Base-by-base conservation (phyloP, 1,140 invertebrate genomes). In the Apis cerana region DNA sequence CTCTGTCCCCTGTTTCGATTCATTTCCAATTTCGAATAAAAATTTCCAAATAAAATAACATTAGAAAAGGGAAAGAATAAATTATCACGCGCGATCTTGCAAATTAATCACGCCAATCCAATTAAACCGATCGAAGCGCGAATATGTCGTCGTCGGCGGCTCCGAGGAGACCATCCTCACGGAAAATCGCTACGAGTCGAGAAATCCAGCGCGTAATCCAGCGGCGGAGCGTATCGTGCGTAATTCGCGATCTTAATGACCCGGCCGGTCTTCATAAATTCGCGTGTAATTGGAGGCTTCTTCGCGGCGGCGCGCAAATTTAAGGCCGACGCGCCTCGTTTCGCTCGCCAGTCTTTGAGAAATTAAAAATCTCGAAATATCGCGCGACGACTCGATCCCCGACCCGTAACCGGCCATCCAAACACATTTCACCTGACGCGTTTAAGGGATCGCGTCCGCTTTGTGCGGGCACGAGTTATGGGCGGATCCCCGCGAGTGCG, bases 201-300 rank as follows among this genome's bases (percentile, higher is more conserved):
- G 43, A 33, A 65, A 75, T 64, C 43, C 56, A 43, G 72, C 64
- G 64, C 61, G 68, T 75, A 61, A 78, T 82, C 84, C 78, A 33
- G 68, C 62, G 68, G 9, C 43, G 72, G 17, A 50, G 56, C 1
- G 61, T 54, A 86, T 80, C 81, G 58, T 61, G 65, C 82, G 83
- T 87, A 91, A 90, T 91, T 90, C 92, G 89, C 89, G 87, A 93
- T 93, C 93, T 93, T 93, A 93, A 93, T 91, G 90, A 93, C 87
- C 88, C 86, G 83, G 27, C 67, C 88, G 90, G 87, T 93, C 91
- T 90, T 91, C 91, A 92, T 93, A 91, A 93, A 93, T 92, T 93
- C 93, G 90, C 91, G 92, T 92, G 83, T 93, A 93, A 93, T 93
- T 93, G 92, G 85, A 89, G 68, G 70, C 69, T 54, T 87, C 86